Conservation (phyloP, 2,797 vertebrate genomes). For the Rousettus madagascariensis region DNA sequence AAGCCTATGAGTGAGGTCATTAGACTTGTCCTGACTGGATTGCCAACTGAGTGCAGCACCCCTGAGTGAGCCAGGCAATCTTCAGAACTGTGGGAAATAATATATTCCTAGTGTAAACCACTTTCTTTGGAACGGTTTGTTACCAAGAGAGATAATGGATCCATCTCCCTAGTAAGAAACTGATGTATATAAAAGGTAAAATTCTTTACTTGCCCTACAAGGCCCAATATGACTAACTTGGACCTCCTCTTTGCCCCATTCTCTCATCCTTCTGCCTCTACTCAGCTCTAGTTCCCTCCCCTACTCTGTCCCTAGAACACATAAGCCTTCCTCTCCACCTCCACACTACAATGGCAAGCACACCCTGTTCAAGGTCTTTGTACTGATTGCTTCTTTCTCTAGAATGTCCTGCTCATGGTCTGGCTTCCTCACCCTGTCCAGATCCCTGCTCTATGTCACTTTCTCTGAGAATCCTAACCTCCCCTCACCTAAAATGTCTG, state of each 20-base stretch:
- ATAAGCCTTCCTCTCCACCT: neutral
- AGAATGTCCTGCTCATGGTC: neutral
- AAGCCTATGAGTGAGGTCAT: neutral
- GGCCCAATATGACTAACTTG: neutral
- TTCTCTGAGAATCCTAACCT: neutral
- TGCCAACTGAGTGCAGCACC: too few species aligned
- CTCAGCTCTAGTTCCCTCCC: neutral
- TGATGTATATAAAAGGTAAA: neutral
- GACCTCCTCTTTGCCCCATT: neutral
- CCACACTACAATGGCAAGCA: neutral
- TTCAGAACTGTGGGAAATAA: neutral
- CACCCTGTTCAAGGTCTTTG: neutral
- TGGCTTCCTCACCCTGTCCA: neutral
- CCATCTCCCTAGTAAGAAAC: neutral
- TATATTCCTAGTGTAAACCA: neutral
- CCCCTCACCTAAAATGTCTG: neutral
- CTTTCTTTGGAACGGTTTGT: neutral
- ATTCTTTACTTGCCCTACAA: neutral
- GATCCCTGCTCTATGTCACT: neutral
- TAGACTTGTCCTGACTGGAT: too few species aligned
- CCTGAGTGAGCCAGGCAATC: neutral
- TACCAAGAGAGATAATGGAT: neutral
- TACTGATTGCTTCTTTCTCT: neutral
- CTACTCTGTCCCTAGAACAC: neutral
- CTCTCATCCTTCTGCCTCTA: neutral